Evolutionary conservation across 2,888 invertebrate species (phyloP), one percentile per base, ranked within the genome.

Genomic region (Beris morrisii): DNA sequence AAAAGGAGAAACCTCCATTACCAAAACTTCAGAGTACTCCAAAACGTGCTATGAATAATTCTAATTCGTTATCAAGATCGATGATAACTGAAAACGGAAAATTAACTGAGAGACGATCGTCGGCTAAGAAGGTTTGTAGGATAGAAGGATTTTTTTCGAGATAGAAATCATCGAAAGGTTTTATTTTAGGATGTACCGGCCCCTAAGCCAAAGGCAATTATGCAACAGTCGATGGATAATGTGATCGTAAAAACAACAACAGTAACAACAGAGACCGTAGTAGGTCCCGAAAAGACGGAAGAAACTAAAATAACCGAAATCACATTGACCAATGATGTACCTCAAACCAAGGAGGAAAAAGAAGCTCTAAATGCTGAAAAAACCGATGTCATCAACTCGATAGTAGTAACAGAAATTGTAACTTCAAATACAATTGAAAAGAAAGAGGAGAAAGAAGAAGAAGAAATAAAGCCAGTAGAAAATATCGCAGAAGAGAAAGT

Each of bases 1-100:
- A 79, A 69, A 79, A 81, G 70, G 81, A 79, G 56, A 82, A 82
- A 76, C 84, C 84, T 70, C 84, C 84, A 66, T 74, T 84, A 69
- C 82, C 82, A 43, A 81, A 79, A 74, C 72, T 78, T 55, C 75
- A 80, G 67, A 80, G 77, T 72, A 81, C 83, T 66, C 80, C 81
- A 72, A 78, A 80, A 76, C 79, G 79, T 74, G 74, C 46, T 46
- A 56, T 4, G 6, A 55, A 48, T 65, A 56, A 56, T 65, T 65
- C 65, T 48, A 56, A 56, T 55, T 4, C 48, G 56, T 32, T 65
- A 32, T 43, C 48, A 28, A 65, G 56, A 44, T 56, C 65, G 46
- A 48, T 56, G 65, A 46, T 43, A 57, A 44, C 48, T 4, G 50
- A 48, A 22, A 65, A 46, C 15, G 32, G 32, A 7, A 57, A 38